phyloP scores from a whole-genome alignment of 2,113 vertebrate genomes.

The Crotophaga sulcirostris region DNA sequence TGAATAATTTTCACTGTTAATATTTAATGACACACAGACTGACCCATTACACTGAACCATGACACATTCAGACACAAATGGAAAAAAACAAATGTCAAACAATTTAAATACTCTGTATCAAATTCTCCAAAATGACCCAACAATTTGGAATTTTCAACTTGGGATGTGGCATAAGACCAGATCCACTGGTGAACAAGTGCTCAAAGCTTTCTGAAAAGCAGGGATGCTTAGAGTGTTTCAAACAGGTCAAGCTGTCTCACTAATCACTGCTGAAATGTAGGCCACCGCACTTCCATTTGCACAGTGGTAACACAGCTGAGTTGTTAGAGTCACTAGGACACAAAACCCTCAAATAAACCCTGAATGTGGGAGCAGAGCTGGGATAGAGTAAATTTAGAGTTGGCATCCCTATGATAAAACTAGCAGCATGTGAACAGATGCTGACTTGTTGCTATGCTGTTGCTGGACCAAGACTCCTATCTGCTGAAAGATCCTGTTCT shows the following conservation, averaged over 20 bases:
- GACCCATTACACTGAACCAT: background rate
- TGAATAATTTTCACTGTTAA: background rate
- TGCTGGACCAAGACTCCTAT: background rate
- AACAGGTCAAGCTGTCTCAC: background rate
- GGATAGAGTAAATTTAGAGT: background rate
- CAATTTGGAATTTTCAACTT: background rate
- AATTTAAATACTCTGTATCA: background rate
- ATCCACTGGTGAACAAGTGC: background rate
- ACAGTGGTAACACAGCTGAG: background rate
- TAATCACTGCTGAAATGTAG: conserved; percentile 1
- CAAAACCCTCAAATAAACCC: background rate
- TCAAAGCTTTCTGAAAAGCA: background rate
- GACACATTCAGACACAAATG: background rate
- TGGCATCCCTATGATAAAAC: background rate
- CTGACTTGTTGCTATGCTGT: accelerated
- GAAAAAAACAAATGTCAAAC: background rate
- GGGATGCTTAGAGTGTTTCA: background rate
- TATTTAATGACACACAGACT: conserved; percentile 24
- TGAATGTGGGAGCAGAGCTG: background rate
- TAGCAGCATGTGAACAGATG: background rate
- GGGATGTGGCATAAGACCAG: background rate
- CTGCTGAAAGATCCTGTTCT: background rate
- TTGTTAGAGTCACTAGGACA: background rate
- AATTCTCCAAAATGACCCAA: background rate
- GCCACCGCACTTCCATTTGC: conserved; percentile 3